Evolutionary conservation across 23 tunicate genomes (phyloP).

Genomic region (Ascidia mentula): DNA sequence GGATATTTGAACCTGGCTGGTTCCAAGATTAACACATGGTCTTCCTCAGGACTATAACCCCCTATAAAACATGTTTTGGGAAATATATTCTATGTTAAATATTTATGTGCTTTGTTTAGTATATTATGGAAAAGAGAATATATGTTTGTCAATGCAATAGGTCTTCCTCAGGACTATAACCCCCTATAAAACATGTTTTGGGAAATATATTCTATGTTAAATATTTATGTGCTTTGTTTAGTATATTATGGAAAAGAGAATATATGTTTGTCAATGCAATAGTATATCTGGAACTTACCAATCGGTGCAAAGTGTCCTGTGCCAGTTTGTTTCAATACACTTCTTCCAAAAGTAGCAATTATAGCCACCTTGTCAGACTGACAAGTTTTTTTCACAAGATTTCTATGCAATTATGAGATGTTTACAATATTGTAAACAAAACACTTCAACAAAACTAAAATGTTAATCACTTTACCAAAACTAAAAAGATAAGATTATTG

Average conservation of each 20-base stretch:
- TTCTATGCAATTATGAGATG: constrained; percentile 15
- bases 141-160: not conserved
- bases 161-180: not conserved
- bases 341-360: constrained; percentile 55
- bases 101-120: not conserved
- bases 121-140: not conserved
- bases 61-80: not conserved
- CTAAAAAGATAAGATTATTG: too few relatives aligned
- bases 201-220: too few relatives aligned
- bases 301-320: constrained; percentile 79
- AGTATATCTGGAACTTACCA: too few relatives aligned
- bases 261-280: not conserved
- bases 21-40: constrained; percentile 35
- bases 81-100: too few relatives aligned
- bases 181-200: not conserved
- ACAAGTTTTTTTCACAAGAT: constrained; percentile 43
- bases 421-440: not conserved
- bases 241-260: not conserved
- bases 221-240: not conserved
- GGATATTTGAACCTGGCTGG: constrained; percentile 81
- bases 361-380: constrained; percentile 21
- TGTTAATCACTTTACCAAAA: too few relatives aligned
- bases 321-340: constrained; percentile 55
- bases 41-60: not conserved
- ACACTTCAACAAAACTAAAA: too few relatives aligned